Evolutionary conservation across 1,140 invertebrate species (phyloP), one percentile per base, ranked within the genome.

Genomic region (Linepithema humile): DNA sequence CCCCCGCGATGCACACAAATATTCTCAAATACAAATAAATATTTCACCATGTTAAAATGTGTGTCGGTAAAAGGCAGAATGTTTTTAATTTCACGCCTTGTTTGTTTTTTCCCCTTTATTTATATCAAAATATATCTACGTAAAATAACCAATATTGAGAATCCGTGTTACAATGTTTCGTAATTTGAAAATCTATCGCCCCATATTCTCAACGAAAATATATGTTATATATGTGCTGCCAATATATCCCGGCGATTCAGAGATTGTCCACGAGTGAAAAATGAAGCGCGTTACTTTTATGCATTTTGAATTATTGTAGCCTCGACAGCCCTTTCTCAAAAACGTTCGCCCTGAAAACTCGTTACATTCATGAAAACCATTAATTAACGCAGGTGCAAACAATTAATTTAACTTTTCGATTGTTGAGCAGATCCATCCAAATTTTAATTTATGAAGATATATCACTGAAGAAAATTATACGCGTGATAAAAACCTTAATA

Each of bases 351-450:
- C 15, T 15, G 12, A 60, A 3, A 17, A 15, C 32, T 60, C 12
- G 35, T 53, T 78, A 77, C 23, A 45, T 69, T 55, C 7, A 53
- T 17, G 10, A 78, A 69, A 62, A 35, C 2, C n/a, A 64, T 26
- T 6, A 77, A 62, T 77, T 64, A 64, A 38, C 45, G 43, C 43
- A 75, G 26, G 3, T 15, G 40, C 57, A 38, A 32, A 38, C 17
- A 40, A 78, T 78, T 67, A 40, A 69, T 69, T 50, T 53, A 78
- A 78, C 62, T 78, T 26, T 65, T 38, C 43, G 6, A 69, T 78
- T 78, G 40, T 78, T 55, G 15, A 53, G 17, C 29, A 67, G 48
- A 69, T 64, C 17, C 7, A 38, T 65, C n/a, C 45, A 77, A 60
- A n/a, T 74, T 74, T 59, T n/a, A 59, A 74, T 60, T n/a, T n/a